phyloP scores from a whole-genome alignment of 2,113 vertebrate species.

The Pomatorhinus ruficollis region DNA sequence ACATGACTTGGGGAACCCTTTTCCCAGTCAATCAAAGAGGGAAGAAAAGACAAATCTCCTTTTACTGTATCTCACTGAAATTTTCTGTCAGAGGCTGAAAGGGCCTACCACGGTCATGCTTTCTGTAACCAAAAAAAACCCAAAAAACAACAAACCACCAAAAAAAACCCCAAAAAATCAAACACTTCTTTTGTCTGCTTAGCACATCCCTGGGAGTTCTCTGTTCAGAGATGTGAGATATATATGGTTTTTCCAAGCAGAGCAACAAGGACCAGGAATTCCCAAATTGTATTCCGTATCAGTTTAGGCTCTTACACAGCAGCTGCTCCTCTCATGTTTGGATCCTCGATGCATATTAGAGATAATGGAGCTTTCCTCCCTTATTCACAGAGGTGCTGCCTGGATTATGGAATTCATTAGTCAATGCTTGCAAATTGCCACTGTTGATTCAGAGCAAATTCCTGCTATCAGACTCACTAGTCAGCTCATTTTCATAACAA shows the following conservation, averaged over 20 bases:
- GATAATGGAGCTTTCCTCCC: slow-evolving; percentile 52
- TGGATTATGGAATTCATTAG: slow-evolving; percentile 60
- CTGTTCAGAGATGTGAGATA: neutral
- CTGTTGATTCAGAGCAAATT: slow-evolving; percentile 65
- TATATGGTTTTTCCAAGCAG: neutral
- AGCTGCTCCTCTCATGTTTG: slow-evolving; percentile 28
- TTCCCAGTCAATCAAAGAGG: neutral
- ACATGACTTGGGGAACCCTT: neutral
- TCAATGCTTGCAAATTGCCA: slow-evolving; percentile 54
- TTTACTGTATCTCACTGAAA: neutral
- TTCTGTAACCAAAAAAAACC: neutral
- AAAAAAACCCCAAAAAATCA: too few species aligned
- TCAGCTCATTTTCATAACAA: slow-evolving; percentile 68
- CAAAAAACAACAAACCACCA: too few species aligned
- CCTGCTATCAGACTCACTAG: slow-evolving; percentile 55
- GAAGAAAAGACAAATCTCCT: neutral
- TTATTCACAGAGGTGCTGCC: slow-evolving; percentile 32
- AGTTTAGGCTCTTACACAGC: neutral
- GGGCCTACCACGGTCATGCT: neutral
- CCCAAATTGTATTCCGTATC: neutral
- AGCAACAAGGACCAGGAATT: slow-evolving; percentile 21
- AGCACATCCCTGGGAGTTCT: neutral
- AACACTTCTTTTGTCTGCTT: neutral
- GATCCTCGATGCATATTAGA: neutral
- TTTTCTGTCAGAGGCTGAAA: neutral